These are phyloP conservation scores for Neomonachus schauinslandi DNA, from an alignment of 2,113 vertebrate genomes.

Conservation along the genomic window DNA sequence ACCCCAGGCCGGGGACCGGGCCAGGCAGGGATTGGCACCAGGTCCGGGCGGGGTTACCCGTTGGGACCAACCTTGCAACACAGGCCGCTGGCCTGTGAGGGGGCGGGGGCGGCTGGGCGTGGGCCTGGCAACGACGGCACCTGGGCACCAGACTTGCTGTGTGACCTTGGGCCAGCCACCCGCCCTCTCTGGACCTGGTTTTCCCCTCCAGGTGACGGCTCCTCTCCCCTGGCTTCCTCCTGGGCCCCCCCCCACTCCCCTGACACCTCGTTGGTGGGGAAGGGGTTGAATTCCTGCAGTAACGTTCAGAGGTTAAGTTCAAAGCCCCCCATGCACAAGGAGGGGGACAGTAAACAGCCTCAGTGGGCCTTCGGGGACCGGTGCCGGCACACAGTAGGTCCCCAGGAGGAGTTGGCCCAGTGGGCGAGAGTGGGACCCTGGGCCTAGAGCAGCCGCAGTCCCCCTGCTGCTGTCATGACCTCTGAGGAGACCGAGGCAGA, in stretches of 20 bases:
- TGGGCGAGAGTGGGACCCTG: not conserved
- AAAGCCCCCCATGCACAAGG: too few species aligned
- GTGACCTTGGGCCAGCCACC: slow-evolving; percentile 49
- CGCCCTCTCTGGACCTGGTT: slow-evolving; percentile 55
- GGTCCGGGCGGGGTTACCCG: slow-evolving; percentile 82
- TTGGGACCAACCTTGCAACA: slow-evolving; percentile 82
- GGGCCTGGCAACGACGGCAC: slow-evolving; percentile 24
- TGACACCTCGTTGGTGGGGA: not conserved
- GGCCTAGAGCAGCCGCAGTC: not conserved
- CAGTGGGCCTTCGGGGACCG: not conserved
- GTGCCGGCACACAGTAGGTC: not conserved
- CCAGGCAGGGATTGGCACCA: slow-evolving; percentile 82
- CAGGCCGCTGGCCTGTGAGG: not conserved
- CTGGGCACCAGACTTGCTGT: slow-evolving; percentile 45
- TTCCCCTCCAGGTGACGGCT: not conserved
- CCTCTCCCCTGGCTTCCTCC: not conserved
- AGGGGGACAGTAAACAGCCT: fast-evolving
- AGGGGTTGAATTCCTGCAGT: not conserved
- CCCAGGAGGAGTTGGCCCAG: not conserved
- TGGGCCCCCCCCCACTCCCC: not conserved
- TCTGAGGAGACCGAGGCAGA: not conserved
- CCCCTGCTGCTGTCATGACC: fast-evolving
- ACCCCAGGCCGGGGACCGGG: slow-evolving; percentile 68
- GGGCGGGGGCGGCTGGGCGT: not conserved
- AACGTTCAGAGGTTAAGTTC: not conserved